A percentile compares a stretch with the other conserved stretches of the same genome.
phyloP scores from a whole-genome alignment of 2,113 vertebrate genomes.

The Myotis lucifugus region DNA sequence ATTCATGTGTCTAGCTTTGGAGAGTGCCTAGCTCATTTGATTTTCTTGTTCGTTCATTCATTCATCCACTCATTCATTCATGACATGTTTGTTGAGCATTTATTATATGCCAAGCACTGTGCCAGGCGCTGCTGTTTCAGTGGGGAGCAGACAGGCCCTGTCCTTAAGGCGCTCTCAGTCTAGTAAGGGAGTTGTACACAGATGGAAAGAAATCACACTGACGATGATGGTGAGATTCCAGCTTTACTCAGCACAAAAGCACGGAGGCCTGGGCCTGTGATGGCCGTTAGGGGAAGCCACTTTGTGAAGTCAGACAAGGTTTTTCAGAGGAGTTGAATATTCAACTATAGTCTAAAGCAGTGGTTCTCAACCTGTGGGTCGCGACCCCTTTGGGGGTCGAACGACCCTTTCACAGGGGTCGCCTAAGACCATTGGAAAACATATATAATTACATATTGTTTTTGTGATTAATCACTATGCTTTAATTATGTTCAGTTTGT shows the following conservation, averaged over 20 bases:
- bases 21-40: not conserved
- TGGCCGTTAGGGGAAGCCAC: not conserved
- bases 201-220: not conserved
- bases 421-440: too few relatives aligned
- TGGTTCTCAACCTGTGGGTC: too few relatives aligned
- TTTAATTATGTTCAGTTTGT: too few relatives aligned
- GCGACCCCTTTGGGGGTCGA: too few relatives aligned
- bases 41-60: not conserved
- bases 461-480: too few relatives aligned
- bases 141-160: not conserved
- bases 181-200: not conserved
- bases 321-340: conserved; percentile 3
- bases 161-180: not conserved
- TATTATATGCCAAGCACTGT: not conserved
- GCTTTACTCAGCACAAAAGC: not conserved
- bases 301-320: not conserved
- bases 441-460: too few relatives aligned
- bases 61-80: not conserved
- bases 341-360: not conserved
- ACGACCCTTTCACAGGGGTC: too few relatives aligned
- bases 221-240: not conserved
- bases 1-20: not conserved
- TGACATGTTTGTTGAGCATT: not conserved
- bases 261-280: not conserved
- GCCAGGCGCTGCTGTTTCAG: not conserved